Percentiles rank a stretch among this genome's conserved stretches.
Evolutionary conservation across 2,888 invertebrate species (phyloP).

Genomic region (Apomyelois bistriatella): DNA sequence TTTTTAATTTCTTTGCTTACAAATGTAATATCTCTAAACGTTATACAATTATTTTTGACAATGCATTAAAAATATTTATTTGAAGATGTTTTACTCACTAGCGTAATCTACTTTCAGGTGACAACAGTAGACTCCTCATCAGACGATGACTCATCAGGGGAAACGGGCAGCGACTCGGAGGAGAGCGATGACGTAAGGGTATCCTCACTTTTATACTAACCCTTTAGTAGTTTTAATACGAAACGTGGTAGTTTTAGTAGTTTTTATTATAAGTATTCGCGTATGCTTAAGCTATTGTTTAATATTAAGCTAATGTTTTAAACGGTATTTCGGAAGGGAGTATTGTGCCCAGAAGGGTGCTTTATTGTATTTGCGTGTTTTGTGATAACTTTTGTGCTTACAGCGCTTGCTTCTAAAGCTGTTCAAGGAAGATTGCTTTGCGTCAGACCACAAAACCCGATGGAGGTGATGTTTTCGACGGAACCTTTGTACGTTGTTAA

Average conservation of each 20-base stretch:
- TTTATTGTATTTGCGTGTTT: neutral
- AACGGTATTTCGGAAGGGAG: slow-evolving; percentile 6
- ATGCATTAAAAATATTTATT: too few species aligned
- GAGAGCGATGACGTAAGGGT: slow-evolving; percentile 64
- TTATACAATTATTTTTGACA: too few species aligned
- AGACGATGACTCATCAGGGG: slow-evolving; percentile 66
- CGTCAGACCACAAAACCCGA: too few species aligned
- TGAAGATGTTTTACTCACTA: too few species aligned
- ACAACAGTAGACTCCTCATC: slow-evolving; percentile 76
- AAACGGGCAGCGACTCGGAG: slow-evolving; percentile 67
- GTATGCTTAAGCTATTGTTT: slow-evolving; percentile 2
- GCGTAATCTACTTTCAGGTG: slow-evolving; percentile 39
- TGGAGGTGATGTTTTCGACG: too few species aligned
- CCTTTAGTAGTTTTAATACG: neutral
- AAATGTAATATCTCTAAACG: too few species aligned
- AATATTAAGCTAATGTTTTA: too few species aligned
- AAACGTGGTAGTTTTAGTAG: neutral
- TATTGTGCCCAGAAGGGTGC: neutral
- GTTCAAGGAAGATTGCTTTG: neutral
- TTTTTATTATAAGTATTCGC: neutral
- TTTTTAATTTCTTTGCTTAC: too few species aligned
- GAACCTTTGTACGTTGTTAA: too few species aligned
- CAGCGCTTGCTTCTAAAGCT: neutral
- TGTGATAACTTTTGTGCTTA: slow-evolving; percentile 1
- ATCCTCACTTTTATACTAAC: slow-evolving; percentile 11